Conservation (phyloP, 2,888 invertebrate species). For the Spilosoma lubricipeda region DNA sequence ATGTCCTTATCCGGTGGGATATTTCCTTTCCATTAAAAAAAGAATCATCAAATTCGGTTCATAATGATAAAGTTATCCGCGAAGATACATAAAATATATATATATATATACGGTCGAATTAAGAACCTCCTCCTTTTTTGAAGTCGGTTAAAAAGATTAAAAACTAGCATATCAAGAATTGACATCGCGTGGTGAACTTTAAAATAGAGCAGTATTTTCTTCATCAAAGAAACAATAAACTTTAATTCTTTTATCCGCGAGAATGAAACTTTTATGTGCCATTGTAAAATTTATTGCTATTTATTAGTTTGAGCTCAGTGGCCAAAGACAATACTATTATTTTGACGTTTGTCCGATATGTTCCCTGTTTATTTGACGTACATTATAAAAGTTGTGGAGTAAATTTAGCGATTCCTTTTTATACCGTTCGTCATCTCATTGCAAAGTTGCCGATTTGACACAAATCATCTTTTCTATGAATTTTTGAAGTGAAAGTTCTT, state of each 20-base stretch:
- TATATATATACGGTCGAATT: no score
- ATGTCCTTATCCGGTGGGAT: no score
- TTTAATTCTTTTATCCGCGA: constrained; percentile 23
- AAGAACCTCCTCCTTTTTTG: no score
- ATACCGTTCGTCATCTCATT: background rate
- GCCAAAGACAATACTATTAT: constrained; percentile 46
- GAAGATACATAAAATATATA: no score
- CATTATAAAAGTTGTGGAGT: constrained; percentile 7
- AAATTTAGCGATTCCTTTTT: constrained; percentile 6
- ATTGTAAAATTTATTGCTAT: constrained; percentile 41
- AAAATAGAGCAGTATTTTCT: constrained; percentile 25
- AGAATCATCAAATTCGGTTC: no score
- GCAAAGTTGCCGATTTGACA: background rate
- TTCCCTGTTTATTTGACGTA: constrained; percentile 35
- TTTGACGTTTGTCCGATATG: constrained; percentile 26
- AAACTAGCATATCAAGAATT: background rate
- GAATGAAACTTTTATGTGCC: constrained; percentile 33
- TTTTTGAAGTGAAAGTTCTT: background rate
- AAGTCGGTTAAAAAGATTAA: background rate
- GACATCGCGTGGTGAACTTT: background rate
- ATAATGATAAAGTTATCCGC: no score
- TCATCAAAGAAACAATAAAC: constrained; percentile 41
- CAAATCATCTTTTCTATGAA: background rate
- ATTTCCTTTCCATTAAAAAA: no score
- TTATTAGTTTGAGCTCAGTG: constrained; percentile 36